Evolutionary conservation across 2,113 vertebrate genomes (phyloP).

Genomic region (Cisticola juncidis): DNA sequence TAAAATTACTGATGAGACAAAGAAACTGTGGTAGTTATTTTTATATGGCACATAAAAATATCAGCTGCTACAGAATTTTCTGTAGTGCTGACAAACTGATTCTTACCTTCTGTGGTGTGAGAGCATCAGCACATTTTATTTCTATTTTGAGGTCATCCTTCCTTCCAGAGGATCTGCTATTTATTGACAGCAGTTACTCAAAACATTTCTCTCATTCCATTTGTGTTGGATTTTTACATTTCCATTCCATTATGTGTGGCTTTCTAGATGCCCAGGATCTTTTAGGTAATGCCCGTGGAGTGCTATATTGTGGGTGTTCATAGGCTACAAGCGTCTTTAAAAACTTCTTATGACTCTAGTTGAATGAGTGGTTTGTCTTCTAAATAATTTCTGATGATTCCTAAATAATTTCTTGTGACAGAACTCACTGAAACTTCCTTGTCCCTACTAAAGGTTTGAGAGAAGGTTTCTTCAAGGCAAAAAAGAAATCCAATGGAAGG

Average conservation of each 20-base stretch:
- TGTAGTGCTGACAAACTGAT: neutral
- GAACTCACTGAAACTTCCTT: neutral
- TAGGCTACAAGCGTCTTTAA: neutral
- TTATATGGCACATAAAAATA: slow-evolving; percentile 33
- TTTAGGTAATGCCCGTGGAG: neutral
- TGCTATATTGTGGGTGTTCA: neutral
- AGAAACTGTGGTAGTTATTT: neutral
- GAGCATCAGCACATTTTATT: slow-evolving; percentile 24
- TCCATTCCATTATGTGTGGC: neutral
- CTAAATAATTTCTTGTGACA: neutral
- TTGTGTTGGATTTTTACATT: neutral
- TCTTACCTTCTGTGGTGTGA: neutral
- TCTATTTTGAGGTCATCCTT: neutral
- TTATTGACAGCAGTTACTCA: neutral
- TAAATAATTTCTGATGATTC: neutral
- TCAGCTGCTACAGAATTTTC: slow-evolving; percentile 6
- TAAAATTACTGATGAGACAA: slow-evolving; percentile 43
- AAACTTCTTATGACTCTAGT: neutral
- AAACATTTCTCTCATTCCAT: neutral
- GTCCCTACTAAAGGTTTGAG: neutral
- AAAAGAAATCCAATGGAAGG: neutral
- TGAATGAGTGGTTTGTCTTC: neutral
- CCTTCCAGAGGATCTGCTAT: neutral
- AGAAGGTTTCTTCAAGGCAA: neutral
- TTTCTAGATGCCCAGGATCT: neutral